A percentile compares a stretch with the other conserved stretches of the same genome.
Conservation (phyloP, 2,113 vertebrate species). For the Eleginops maclovinus region DNA sequence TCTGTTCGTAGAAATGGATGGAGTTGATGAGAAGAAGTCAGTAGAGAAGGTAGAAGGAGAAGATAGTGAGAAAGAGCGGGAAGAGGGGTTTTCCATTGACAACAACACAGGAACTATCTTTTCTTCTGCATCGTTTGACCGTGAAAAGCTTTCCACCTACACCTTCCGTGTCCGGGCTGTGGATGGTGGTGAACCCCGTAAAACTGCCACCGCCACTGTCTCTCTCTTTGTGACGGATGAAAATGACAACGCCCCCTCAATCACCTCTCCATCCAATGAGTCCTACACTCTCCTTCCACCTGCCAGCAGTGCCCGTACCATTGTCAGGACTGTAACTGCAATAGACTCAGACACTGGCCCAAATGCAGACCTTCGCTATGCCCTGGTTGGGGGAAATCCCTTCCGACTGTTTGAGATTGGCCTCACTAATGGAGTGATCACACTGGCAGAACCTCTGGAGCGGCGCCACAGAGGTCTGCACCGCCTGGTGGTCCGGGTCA, state of each 20-base stretch:
- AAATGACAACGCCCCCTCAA: conserved; percentile 92
- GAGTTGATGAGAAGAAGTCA: conserved; percentile 65
- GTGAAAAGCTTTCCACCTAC: conserved; percentile 92
- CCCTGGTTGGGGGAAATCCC: conserved; percentile 94
- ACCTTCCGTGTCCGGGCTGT: conserved; percentile 94
- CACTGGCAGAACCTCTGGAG: conserved; percentile 92
- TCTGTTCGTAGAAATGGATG: conserved; percentile 89
- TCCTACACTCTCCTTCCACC: conserved; percentile 92
- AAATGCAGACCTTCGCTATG: conserved; percentile 92
- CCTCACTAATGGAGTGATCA: conserved; percentile 91
- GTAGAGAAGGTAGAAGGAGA: conserved; percentile 78
- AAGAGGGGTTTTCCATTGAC: conserved; percentile 89
- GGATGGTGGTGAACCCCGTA: conserved; percentile 91
- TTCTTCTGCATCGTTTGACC: conserved; percentile 91
- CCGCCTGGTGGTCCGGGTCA: conserved; percentile 93
- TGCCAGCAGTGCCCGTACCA: conserved; percentile 90
- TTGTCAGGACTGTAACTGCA: conserved; percentile 91
- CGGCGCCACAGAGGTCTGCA: conserved; percentile 94
- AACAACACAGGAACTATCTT: conserved; percentile 98
- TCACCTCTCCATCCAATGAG: conserved; percentile 91
- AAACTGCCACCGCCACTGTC: conserved; percentile 92
- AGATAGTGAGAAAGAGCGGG: conserved; percentile 62
- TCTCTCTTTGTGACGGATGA: conserved; percentile 97
- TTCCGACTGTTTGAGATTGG: conserved; percentile 95
- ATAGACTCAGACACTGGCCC: conserved; percentile 90